Evolutionary conservation across 1,140 invertebrate species (phyloP).

Genomic region (Macrobrachium nipponense): DNA sequence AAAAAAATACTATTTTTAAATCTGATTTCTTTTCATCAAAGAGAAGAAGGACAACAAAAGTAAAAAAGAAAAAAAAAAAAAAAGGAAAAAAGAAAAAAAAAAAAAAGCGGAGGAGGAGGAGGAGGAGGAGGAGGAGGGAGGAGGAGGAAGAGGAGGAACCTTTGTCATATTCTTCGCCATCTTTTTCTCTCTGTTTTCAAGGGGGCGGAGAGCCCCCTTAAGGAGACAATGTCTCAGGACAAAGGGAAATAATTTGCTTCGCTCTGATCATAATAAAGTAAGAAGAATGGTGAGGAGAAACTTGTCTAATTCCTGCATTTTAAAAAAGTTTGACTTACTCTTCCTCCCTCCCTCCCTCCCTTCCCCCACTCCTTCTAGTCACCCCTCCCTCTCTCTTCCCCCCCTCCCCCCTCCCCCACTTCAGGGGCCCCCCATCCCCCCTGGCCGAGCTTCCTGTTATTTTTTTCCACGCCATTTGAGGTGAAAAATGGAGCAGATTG

Average conservation of each 20-base stretch:
- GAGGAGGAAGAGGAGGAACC: background rate
- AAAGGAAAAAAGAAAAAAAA: background rate
- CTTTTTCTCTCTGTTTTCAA: too few relatives aligned
- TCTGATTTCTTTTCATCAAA: background rate
- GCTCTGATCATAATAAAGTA: slow-evolving; percentile 59
- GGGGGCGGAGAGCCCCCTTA: background rate
- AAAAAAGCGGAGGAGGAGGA: background rate
- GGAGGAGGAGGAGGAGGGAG: background rate
- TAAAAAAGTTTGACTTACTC: slow-evolving; percentile 39
- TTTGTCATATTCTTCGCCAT: too few relatives aligned
- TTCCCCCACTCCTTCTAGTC: too few relatives aligned
- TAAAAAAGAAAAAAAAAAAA: background rate
- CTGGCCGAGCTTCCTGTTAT: slow-evolving; percentile 48
- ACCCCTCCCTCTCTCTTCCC: too few relatives aligned
- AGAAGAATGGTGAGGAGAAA: slow-evolving; percentile 56
- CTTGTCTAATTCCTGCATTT: slow-evolving; percentile 62
- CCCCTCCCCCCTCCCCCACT: too few relatives aligned
- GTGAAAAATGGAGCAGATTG: slow-evolving; percentile 61
- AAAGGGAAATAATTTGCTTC: slow-evolving; percentile 56
- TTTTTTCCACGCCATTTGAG: slow-evolving; percentile 60
- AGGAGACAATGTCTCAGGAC: slow-evolving; percentile 49
- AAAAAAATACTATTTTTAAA: background rate
- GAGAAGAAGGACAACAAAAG: background rate
- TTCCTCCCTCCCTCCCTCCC: too few relatives aligned
- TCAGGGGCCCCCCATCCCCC: background rate